These are phyloP conservation scores for Agrotis ipsilon DNA, from an alignment of 2,888 invertebrate genomes.

Conservation along the genomic window DNA sequence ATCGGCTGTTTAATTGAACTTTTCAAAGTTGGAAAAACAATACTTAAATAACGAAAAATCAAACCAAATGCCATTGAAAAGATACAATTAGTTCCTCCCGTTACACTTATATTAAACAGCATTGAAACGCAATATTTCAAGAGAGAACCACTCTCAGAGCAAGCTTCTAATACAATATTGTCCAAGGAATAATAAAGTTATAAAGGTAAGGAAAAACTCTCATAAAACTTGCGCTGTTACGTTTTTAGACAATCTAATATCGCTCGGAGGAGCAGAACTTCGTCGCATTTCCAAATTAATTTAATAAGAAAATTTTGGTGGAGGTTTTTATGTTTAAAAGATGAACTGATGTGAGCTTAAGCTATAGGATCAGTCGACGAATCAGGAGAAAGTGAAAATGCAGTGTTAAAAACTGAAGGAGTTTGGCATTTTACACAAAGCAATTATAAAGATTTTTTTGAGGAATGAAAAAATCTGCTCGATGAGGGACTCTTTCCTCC, in stretches of 20 bases:
- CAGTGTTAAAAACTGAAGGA: too few species aligned
- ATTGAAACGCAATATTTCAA: not conserved
- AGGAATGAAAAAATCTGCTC: too few species aligned
- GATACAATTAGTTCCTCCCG: too few species aligned
- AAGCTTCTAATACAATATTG: not conserved
- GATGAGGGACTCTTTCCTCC: too few species aligned
- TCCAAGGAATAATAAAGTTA: conserved; percentile 2
- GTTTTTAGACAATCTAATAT: not conserved
- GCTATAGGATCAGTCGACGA: too few species aligned
- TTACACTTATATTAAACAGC: not conserved
- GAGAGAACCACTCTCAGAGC: not conserved
- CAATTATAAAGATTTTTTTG: too few species aligned
- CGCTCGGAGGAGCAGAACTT: not conserved
- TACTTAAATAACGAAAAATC: not conserved
- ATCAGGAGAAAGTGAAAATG: too few species aligned
- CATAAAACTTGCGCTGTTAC: not conserved
- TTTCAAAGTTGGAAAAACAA: not conserved
- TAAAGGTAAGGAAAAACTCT: not conserved
- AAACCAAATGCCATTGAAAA: not conserved
- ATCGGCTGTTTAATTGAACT: not conserved
- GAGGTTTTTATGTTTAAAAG: not conserved
- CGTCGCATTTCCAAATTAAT: not conserved
- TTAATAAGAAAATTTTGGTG: not conserved
- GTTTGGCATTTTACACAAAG: too few species aligned
- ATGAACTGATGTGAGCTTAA: not conserved